Conservation (phyloP, 2,888 invertebrate species). For the Drosophila kanekoi region DNA sequence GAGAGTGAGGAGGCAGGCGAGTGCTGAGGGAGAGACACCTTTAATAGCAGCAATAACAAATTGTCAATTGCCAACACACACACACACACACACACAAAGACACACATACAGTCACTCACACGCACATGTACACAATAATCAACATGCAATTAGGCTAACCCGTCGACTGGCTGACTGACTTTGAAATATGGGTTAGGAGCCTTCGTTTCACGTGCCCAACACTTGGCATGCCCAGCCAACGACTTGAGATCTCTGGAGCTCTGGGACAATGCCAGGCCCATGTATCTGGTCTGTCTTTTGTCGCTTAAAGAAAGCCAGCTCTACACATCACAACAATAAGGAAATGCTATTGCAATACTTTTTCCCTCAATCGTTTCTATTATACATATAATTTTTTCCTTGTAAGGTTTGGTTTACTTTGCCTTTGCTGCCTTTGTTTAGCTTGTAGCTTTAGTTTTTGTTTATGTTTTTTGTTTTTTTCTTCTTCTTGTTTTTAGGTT, state of each 20-base stretch:
- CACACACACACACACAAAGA: constrained; percentile 21
- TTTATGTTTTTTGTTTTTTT: constrained; percentile 19
- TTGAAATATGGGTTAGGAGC: constrained; percentile 78
- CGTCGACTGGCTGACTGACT: constrained; percentile 74
- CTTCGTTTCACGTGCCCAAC: constrained; percentile 33
- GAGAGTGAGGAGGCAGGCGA: constrained; percentile 10
- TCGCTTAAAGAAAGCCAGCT: constrained; percentile 45
- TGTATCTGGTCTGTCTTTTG: constrained; percentile 27
- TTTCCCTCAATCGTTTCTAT: constrained; percentile 42
- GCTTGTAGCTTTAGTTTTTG: constrained; percentile 12
- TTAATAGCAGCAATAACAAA: constrained; percentile 68
- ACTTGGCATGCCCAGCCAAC: constrained; percentile 16
- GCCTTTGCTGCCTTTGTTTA: constrained; percentile 43
- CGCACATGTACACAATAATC: constrained; percentile 52
- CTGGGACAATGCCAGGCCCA: constrained; percentile 22
- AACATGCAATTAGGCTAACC: constrained; percentile 77
- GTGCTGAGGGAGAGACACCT: constrained; percentile 58
- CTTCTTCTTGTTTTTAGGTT: constrained; percentile 39
- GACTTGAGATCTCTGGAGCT: constrained; percentile 28
- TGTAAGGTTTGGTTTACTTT: constrained; percentile 48
- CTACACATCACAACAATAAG: constrained; percentile 58
- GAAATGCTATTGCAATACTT: constrained; percentile 67
- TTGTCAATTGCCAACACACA: constrained; percentile 73
- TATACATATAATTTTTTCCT: constrained; percentile 24
- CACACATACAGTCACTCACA: constrained; percentile 16